Evolutionary conservation across 2,113 vertebrate species (phyloP).

Genomic region (Ahaetulla prasina): DNA sequence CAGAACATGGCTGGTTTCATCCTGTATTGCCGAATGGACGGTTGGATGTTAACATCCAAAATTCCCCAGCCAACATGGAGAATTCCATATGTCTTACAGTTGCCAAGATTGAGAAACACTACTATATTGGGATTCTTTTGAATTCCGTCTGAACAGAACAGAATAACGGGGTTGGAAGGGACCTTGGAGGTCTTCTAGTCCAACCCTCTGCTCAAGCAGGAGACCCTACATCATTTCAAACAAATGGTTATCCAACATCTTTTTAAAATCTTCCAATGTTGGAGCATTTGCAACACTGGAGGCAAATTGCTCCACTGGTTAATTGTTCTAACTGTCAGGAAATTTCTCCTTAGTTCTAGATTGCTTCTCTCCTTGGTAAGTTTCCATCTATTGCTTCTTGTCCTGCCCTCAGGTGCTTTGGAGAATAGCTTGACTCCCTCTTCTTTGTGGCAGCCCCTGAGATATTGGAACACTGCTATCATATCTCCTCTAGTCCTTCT

Average conservation of each 20-base stretch:
- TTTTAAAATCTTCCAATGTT: background rate
- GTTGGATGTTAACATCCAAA: background rate
- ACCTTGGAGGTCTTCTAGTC: background rate
- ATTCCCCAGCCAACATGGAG: no score
- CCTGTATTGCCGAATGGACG: background rate
- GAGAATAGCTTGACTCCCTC: background rate
- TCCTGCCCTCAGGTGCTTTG: background rate
- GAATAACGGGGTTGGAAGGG: background rate
- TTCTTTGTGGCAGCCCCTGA: background rate
- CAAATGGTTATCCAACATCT: background rate
- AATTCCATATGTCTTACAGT: background rate
- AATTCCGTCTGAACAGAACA: background rate
- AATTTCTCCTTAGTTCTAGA: background rate
- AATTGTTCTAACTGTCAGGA: background rate
- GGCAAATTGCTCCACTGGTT: background rate
- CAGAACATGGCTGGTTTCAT: background rate
- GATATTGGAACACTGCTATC: background rate
- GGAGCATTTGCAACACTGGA: background rate
- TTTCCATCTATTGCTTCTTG: background rate
- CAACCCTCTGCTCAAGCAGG: background rate
- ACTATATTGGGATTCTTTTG: background rate
- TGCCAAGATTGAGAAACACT: background rate
- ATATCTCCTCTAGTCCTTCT: background rate
- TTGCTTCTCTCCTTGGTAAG: background rate
- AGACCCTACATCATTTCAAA: background rate